Evolutionary conservation across 2,888 invertebrate genomes (phyloP).

Genomic region (Euplagia quadripunctaria): DNA sequence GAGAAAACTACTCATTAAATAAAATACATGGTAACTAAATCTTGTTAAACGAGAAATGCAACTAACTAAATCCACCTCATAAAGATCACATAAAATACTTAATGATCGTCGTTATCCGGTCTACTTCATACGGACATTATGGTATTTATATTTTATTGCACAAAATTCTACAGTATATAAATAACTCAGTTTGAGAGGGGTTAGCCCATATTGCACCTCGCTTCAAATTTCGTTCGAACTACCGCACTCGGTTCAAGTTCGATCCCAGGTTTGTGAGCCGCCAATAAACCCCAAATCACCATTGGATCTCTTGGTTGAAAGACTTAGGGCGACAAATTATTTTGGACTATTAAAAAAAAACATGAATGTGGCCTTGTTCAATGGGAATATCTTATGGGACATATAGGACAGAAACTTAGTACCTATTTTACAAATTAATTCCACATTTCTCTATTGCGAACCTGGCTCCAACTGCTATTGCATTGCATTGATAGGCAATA

Average conservation of each 20-base stretch:
- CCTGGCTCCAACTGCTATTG: neutral
- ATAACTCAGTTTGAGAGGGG: neutral
- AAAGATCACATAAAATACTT: neutral
- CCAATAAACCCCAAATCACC: too few relatives aligned
- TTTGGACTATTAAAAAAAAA: too few relatives aligned
- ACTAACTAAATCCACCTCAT: neutral
- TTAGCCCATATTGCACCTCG: neutral
- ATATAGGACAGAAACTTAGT: neutral
- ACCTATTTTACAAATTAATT: neutral
- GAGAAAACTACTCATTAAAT: neutral
- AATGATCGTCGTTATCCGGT: neutral
- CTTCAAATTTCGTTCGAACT: neutral
- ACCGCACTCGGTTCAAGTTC: too few relatives aligned
- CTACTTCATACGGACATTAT: neutral
- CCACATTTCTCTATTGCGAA: neutral
- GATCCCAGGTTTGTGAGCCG: too few relatives aligned
- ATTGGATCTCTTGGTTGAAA: too few relatives aligned
- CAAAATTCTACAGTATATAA: neutral
- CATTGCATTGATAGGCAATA: neutral
- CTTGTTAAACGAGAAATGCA: neutral
- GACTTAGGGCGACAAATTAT: too few relatives aligned
- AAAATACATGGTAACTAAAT: neutral
- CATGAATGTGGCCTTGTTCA: too few relatives aligned
- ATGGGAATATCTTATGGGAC: too few relatives aligned
- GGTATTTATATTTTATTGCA: neutral